Base-by-base conservation (phyloP, 1,140 invertebrate species). In the Argopecten irradians region DNA sequence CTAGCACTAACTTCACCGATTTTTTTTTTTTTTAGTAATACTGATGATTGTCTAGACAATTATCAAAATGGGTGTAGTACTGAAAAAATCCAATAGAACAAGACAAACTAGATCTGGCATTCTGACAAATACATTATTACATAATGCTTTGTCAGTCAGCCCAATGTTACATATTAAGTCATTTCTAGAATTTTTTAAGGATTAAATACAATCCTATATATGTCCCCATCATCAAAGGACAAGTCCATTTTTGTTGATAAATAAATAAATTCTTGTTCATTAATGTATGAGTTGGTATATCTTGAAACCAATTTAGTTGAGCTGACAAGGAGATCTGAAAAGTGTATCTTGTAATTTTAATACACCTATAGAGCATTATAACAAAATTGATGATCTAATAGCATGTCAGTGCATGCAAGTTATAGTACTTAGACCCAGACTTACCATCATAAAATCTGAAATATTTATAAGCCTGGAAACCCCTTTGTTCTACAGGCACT, bases 401-500 rank as follows among this genome's bases (percentile, higher is more conserved):
- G 22, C n/a, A 28, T 28, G 28, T 28, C n/a, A 71, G n/a, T 39
- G 36, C 36, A 39, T 39, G 5, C 5, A 39, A 39, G 36, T 39
- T 39, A n/a, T n/a, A 39, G 36, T n/a, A 1, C 55, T 28, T 16
- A 16, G 43, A n/a, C 5, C 55, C 55, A 8, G 22, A 11, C 22
- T 71, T 8, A 28, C 55, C n/a, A 71, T 71, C 55, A 71, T 71
- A 71, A 71, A 71, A 71, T 71, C 55, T 71, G 55, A 71, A 71
- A 71, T 71, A 71, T 71, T 71, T 28, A 71, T 71, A 71, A 71
- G 55, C 22, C 14, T 28, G 22, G 22, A 71, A 71, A 71, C 28
- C 55, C 55, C 22, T 16, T 28, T 71, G 55, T 71, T 71, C 55
- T 28, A 71, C 22, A 71, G 2, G 43, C 55, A 71, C 55, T 0